Base-by-base conservation (phyloP, 2,888 invertebrate genomes). In the Orthosia cruda region DNA sequence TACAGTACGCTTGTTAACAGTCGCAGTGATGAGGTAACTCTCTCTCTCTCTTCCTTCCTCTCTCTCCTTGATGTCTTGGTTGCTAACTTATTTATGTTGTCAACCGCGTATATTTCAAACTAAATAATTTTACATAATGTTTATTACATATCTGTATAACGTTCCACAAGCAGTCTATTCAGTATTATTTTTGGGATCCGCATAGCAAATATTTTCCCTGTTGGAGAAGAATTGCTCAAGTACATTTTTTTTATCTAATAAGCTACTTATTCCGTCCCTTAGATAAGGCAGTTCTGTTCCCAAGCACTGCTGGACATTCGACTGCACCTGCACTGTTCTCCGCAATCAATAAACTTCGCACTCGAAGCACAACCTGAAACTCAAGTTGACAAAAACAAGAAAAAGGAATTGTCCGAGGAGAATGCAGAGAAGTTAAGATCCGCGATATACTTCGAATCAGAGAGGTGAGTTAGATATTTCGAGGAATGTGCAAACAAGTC, bases 321-420 rank as follows among this genome's bases (percentile, higher is more conserved):
- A 23, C 87, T 96, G 40, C 96, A 96, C 55, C 83, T 96, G 4
- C 95, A 96, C 81, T 95, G 95, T 75, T 92, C 96, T 11, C 96
- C 96, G 15, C 92, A 95, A 0, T 92, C 96, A 0, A 83, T 96
- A 5, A 94, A 85, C 85, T 96, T 93, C 77, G 92, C 93, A 0
- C 23, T 94, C 3, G 93, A 94, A 52, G 64, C 76, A 3, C 85
- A 74, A 5, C 79, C 80, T 0, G 88, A 91, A 5, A 80, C 83
- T 15, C 86, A 88, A 40, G 83, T 81, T 13, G 26, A 78, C 3
- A 84, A 84, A 26, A 90, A 91, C 3, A 93, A 92, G 61, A 90
- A 87, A 47, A 93, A 92, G 63, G 91, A 85, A 55, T 81, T 95
- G 23, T 94, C 95, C 0, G 91, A 94, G 26, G 92, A 86, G 79